Conservation (phyloP, 2,797 vertebrate species). For the Leuciscus waleckii region DNA sequence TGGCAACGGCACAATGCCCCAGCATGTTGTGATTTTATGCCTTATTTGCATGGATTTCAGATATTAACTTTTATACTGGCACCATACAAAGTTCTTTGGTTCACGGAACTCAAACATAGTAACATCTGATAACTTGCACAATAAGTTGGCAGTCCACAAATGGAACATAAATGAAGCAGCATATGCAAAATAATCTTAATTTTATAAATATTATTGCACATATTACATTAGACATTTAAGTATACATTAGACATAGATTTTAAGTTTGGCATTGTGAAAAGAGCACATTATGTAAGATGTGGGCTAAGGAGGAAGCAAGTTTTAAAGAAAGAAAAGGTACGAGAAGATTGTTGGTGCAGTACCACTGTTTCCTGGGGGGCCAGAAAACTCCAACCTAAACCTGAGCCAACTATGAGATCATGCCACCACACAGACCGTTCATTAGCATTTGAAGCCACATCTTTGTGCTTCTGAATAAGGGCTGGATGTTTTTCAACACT, state of each 20-base stretch:
- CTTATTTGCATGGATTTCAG: neutral
- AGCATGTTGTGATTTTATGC: neutral
- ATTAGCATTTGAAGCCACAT: constrained; percentile 41
- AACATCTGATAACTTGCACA: neutral
- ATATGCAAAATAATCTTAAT: neutral
- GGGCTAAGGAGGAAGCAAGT: neutral
- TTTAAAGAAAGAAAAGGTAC: constrained; percentile 40
- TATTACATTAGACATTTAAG: neutral
- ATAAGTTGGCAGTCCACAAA: neutral
- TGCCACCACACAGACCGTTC: constrained; percentile 8
- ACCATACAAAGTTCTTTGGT: neutral
- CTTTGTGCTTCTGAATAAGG: constrained; percentile 40
- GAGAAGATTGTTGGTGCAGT: constrained; percentile 36
- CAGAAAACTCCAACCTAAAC: constrained; percentile 41
- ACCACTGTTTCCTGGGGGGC: constrained; percentile 44
- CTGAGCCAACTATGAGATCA: constrained; percentile 59
- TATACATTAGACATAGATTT: neutral
- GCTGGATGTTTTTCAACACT: constrained; percentile 36
- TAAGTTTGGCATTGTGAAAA: neutral
- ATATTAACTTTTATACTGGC: neutral
- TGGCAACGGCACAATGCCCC: neutral
- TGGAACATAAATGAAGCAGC: constrained; percentile 3
- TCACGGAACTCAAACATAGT: neutral
- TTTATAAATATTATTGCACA: neutral
- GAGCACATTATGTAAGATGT: neutral